These are phyloP conservation scores for Hycleus phaleratus DNA, from an alignment of 1,140 invertebrate genomes.

Conservation along the genomic window DNA sequence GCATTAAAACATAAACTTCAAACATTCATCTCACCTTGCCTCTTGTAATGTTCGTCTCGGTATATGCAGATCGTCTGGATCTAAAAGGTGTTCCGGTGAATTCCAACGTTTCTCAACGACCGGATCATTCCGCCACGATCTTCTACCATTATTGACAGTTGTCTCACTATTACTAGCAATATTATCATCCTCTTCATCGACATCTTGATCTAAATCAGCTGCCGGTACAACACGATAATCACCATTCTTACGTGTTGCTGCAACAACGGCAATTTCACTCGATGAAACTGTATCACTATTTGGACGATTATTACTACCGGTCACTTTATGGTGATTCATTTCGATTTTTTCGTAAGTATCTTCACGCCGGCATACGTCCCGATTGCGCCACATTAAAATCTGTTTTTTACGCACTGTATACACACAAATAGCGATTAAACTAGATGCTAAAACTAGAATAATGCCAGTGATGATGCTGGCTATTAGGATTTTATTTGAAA, in stretches of 20 bases:
- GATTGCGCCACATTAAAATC: constrained; percentile 29
- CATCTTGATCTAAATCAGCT: constrained; percentile 47
- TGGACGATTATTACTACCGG: constrained; percentile 24
- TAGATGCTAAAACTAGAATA: constrained; percentile 48
- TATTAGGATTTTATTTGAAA: constrained; percentile 48
- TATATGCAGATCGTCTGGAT: constrained; percentile 32
- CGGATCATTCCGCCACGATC: constrained; percentile 3
- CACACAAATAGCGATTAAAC: constrained; percentile 53
- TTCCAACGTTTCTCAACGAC: constrained; percentile 20
- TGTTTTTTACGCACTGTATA: constrained; percentile 44
- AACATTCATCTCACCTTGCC: constrained; percentile 20
- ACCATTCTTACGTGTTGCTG: constrained; percentile 48
- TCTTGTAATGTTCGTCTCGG: constrained; percentile 26
- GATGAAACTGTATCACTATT: constrained; percentile 23
- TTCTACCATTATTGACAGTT: constrained; percentile 17
- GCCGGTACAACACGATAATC: constrained; percentile 63
- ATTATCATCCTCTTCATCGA: constrained; percentile 47
- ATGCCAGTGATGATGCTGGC: constrained; percentile 51
- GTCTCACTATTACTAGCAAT: constrained; percentile 26
- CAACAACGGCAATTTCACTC: constrained; percentile 37
- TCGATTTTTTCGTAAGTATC: constrained; percentile 71
- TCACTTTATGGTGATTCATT: constrained; percentile 50
- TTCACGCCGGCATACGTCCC: constrained; percentile 42
- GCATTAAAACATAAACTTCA: too few species aligned
- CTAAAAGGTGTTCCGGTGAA: constrained; percentile 24